These are phyloP conservation scores for Aythya fuligula DNA, from an alignment of 2,797 vertebrate species.

Conservation along the genomic window DNA sequence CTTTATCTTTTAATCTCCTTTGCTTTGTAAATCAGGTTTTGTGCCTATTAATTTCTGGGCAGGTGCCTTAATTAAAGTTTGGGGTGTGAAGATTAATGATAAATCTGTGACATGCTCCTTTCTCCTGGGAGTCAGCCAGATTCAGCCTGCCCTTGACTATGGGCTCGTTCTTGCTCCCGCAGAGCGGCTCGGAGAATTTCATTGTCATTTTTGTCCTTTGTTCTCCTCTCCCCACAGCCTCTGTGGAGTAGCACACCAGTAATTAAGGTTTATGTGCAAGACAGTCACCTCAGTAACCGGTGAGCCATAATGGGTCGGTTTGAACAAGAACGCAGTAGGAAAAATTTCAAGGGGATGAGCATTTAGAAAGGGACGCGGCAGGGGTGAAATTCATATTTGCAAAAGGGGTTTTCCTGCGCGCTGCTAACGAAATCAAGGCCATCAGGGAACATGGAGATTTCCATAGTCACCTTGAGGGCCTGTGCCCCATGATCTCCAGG, in stretches of 20 bases:
- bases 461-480: background rate
- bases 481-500: background rate
- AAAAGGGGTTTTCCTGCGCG: background rate
- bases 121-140: constrained; percentile 11
- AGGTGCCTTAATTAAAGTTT: constrained; percentile 57
- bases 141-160: background rate
- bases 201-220: constrained; percentile 28
- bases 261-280: constrained; percentile 44
- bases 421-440: background rate
- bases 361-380: accelerated
- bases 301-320: background rate
- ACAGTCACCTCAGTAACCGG: constrained; percentile 1
- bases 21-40: constrained; percentile 57
- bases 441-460: background rate
- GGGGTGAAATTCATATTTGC: background rate
- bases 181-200: constrained; percentile 5
- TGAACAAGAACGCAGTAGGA: background rate
- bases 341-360: constrained; percentile 10
- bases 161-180: background rate
- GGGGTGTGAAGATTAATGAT: constrained; percentile 42
- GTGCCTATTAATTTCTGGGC: constrained; percentile 46
- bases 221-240: constrained; percentile 18
- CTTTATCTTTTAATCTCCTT: constrained; percentile 49
- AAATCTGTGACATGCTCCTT: background rate
- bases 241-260: background rate